Percentiles rank a stretch among this genome's conserved stretches.
Conservation (phyloP, 2,797 vertebrate genomes). For the Setipinna tenuifilis region DNA sequence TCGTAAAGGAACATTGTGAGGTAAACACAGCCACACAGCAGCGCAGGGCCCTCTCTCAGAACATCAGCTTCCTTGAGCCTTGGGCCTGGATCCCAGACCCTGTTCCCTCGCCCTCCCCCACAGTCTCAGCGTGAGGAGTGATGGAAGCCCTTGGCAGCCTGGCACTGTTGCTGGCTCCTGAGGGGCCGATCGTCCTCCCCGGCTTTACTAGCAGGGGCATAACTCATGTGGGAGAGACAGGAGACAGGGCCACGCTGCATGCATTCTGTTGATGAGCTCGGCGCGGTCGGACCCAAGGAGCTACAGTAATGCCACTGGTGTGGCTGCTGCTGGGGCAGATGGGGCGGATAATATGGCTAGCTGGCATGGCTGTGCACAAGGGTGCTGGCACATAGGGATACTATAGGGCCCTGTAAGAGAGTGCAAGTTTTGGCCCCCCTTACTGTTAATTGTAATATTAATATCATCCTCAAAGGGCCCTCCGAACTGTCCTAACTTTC, state of each 20-base stretch:
- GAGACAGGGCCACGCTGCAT: neutral
- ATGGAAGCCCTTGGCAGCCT: neutral
- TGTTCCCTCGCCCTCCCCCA: neutral
- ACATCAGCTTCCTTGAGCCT: neutral
- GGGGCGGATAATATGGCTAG: no score
- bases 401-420: no score
- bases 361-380: no score
- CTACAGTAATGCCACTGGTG: neutral
- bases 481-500: no score
- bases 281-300: neutral
- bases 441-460: no score
- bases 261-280: conserved; percentile 1
- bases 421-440: no score
- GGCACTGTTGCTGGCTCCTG: neutral
- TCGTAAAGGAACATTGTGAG: conserved; percentile 16
- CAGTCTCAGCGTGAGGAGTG: neutral
- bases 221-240: neutral
- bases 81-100: neutral
- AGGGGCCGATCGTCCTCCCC: neutral
- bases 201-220: neutral
- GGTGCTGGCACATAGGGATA: no score
- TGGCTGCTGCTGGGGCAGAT: neutral
- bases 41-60: neutral
- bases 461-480: no score
- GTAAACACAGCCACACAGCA: neutral